These are phyloP conservation scores for Turritopsis rubra DNA, from an alignment of 30 jellyfish, hydroid and myxozoan genomes.

Conservation along the genomic window DNA sequence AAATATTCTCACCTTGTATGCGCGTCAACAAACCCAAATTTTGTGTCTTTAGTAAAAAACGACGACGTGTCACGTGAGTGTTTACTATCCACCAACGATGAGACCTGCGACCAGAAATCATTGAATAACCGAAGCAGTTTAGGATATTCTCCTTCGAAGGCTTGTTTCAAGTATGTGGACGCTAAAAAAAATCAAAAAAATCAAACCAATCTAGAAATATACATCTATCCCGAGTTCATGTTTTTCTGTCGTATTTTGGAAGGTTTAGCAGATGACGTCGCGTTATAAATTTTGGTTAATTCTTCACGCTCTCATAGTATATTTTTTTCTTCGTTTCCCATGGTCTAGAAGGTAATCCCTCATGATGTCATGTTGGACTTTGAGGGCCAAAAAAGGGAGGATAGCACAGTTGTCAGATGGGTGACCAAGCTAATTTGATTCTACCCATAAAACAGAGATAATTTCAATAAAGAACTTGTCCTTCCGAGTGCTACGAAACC, in stretches of 20 bases:
- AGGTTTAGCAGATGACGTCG: too few relatives aligned
- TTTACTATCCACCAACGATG: slow-evolving; percentile 3
- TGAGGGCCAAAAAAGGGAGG: too few relatives aligned
- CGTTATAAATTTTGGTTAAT: too few relatives aligned
- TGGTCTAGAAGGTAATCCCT: background rate
- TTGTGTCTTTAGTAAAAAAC: background rate
- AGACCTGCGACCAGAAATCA: slow-evolving; percentile 77
- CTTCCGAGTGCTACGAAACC: too few relatives aligned
- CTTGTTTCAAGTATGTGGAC: slow-evolving; percentile 69
- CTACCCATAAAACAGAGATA: too few relatives aligned
- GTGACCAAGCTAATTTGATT: too few relatives aligned
- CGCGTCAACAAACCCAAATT: slow-evolving; percentile 2
- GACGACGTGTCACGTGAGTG: background rate
- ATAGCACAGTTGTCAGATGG: too few relatives aligned
- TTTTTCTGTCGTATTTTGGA: too few relatives aligned
- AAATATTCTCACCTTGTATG: background rate
- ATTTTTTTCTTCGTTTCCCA: too few relatives aligned
- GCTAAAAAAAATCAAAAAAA: slow-evolving; percentile 34
- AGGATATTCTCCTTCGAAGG: slow-evolving; percentile 91
- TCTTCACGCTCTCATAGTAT: too few relatives aligned
- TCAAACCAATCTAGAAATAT: background rate
- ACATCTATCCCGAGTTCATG: too few relatives aligned
- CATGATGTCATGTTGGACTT: background rate
- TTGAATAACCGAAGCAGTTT: slow-evolving; percentile 80
- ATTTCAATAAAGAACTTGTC: too few relatives aligned